Percentiles rank a stretch among this genome's conserved stretches.
These are phyloP conservation scores for Hydractinia echinata DNA, from an alignment of 30 jellyfish, hydroid and myxozoan genomes.

Conservation along the genomic window DNA sequence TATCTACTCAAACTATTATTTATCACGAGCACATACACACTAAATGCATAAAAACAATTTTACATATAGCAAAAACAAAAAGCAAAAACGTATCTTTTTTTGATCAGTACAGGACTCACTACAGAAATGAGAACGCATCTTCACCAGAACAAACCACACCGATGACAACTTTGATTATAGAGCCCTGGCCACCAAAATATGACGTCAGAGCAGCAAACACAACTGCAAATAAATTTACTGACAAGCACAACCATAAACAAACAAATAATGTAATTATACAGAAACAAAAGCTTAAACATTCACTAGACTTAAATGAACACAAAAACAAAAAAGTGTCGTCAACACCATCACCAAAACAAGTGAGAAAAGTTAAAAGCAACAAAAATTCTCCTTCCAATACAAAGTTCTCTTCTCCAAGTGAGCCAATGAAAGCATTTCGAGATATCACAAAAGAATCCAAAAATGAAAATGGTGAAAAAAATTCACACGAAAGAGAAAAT, in stretches of 20 bases:
- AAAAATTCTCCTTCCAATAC: neutral
- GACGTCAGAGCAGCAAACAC: neutral
- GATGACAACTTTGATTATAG: neutral
- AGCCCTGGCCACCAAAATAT: conserved; percentile 12
- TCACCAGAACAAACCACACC: neutral
- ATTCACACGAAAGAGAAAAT: neutral
- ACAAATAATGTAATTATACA: too few species aligned
- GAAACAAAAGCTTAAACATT: too few species aligned
- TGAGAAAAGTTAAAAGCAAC: neutral
- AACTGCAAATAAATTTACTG: neutral
- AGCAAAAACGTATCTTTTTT: neutral
- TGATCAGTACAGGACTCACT: neutral
- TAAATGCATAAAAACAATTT: neutral
- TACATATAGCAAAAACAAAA: neutral
- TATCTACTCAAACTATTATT: conserved; percentile 6
- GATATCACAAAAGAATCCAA: neutral
- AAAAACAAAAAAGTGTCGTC: too few species aligned
- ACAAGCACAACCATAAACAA: too few species aligned
- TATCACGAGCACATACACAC: conserved; percentile 8
- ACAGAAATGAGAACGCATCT: neutral
- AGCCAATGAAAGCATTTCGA: neutral
- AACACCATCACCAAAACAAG: too few species aligned
- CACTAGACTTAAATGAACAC: too few species aligned
- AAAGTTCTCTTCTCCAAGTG: neutral
- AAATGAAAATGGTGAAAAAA: neutral